These are phyloP conservation scores for Benthosema pterotum DNA, from an alignment of 2,797 vertebrate genomes.

Conservation along the genomic window DNA sequence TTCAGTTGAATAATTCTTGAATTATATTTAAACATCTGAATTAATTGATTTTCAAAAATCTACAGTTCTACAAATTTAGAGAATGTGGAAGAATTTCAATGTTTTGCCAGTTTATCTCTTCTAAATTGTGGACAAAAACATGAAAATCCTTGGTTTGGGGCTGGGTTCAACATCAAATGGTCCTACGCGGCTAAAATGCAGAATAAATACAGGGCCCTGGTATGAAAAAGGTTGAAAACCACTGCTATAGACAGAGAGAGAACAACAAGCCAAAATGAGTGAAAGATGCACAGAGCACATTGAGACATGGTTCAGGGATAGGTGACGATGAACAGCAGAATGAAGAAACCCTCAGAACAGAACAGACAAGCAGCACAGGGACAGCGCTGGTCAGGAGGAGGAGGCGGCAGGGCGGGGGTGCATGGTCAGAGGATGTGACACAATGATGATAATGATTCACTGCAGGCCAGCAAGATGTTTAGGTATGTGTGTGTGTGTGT, in stretches of 20 bases:
- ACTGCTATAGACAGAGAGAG: neutral
- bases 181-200: too few relatives aligned
- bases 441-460: constrained; percentile 28
- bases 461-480: constrained; percentile 26
- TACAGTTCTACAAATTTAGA: too few relatives aligned
- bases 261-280: neutral
- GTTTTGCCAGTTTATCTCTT: too few relatives aligned
- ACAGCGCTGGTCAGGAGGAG: constrained; percentile 1
- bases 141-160: too few relatives aligned
- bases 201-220: too few relatives aligned
- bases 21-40: too few relatives aligned
- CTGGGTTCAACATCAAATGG: too few relatives aligned
- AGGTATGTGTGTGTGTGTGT: neutral
- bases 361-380: constrained; percentile 4
- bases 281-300: neutral
- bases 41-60: too few relatives aligned
- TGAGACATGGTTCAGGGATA: neutral
- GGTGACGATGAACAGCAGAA: neutral
- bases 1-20: too few relatives aligned
- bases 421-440: constrained; percentile 23
- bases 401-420: neutral
- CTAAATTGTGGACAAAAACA: too few relatives aligned
- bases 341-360: constrained; percentile 1
- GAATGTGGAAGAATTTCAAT: too few relatives aligned
- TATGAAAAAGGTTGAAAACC: too few relatives aligned